Evolutionary conservation across 1,140 invertebrate genomes (phyloP), one percentile per base, ranked within the genome.

Genomic region (Lanistes nyassanus): DNA sequence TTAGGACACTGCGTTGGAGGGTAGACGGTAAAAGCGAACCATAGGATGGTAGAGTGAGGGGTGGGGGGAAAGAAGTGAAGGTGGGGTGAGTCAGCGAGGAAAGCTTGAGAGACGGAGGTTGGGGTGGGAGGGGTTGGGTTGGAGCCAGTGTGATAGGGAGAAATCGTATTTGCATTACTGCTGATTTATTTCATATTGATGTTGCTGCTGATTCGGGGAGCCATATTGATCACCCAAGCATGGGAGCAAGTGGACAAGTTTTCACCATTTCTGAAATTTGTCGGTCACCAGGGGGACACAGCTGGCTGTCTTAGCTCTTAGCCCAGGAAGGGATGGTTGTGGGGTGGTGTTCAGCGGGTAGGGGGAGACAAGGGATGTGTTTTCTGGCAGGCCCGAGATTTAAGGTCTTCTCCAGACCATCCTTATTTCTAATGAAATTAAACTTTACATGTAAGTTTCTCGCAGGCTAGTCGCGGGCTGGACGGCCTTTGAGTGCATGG

Each of bases 181-280:
- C 56, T 72, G 70, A 72, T 72, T 72, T 72, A 72, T 72, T 72
- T 72, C 70, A 58, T 72, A 72, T 72, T 72, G 70, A 72, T 72
- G 60, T 72, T 72, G 70, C 36, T 56, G 70, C 55, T 58, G 26
- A 56, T 37, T 56, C n/a, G 69, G 70, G 68, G 55, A 26, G 55
- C 56, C 70, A 37, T 72, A 72, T 72, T 72, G 70, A 72, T 72
- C 60, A 55, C 34, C 37, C 2, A n/a, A 29, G 70, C n/a, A 31
- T 34, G 31, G 53, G 70, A n/a, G 55, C 70, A n/a, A 37, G 19
- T 36, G 70, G 70, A 72, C 70, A 72, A 55, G 70, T 31, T 72
- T 72, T 72, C 34, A 55, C 70, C 70, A 72, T 72, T 72, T 72
- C 70, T 56, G 60, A 72, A 55, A 72, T 72, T 72, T 72, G 53